These are phyloP conservation scores for Dichetophora obliterata DNA, from an alignment of 2,888 invertebrate genomes.

Conservation along the genomic window DNA sequence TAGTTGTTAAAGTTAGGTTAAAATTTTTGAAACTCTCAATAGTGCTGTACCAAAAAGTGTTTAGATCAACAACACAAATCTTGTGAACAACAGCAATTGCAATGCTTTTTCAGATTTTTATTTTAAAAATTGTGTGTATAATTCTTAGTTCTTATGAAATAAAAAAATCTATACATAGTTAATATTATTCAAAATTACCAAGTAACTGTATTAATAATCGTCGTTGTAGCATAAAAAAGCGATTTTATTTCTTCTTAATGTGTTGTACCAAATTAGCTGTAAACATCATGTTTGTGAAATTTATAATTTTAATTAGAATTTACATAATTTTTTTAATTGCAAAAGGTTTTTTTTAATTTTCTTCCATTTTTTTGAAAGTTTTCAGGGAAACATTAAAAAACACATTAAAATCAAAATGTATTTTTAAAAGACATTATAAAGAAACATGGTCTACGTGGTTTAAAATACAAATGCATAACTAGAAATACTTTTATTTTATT, in stretches of 20 bases:
- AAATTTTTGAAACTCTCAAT: too few relatives aligned
- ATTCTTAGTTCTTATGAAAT: too few relatives aligned
- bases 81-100: not conserved
- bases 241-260: constrained; percentile 11
- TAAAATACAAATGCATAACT: not conserved
- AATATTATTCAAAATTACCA: not conserved
- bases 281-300: not conserved
- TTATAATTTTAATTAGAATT: not conserved
- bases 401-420: not conserved
- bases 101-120: not conserved
- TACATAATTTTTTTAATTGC: not conserved
- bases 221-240: constrained; percentile 11
- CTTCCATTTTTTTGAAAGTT: not conserved
- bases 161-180: not conserved
- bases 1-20: too few relatives aligned
- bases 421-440: not conserved
- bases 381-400: not conserved
- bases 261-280: constrained; percentile 16
- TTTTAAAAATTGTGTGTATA: too few relatives aligned
- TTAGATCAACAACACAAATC: too few relatives aligned
- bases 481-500: not conserved
- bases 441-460: not conserved
- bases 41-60: too few relatives aligned
- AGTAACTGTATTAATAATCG: not conserved
- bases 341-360: not conserved